Percentiles rank a stretch among this genome's conserved stretches.
phyloP scores from a whole-genome alignment of 1,140 invertebrate species.

The Drosophila malerkotliana region DNA sequence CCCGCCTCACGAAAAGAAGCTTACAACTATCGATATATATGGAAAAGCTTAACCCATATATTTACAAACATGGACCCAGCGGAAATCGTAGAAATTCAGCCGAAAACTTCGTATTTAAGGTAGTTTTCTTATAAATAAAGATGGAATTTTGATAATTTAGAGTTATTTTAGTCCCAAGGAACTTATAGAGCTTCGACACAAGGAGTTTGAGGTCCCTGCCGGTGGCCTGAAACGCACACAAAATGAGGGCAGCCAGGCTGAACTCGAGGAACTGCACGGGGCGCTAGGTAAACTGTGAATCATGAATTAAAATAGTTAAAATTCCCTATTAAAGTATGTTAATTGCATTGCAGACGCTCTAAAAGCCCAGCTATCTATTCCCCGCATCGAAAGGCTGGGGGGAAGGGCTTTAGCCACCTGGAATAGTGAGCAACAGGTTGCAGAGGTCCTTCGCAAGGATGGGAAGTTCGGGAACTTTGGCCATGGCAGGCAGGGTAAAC shows the following conservation, averaged over 20 bases:
- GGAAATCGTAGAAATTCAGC: slow-evolving; percentile 42
- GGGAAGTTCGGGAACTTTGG: slow-evolving; percentile 79
- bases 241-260: slow-evolving; percentile 43
- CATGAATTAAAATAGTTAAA: background rate
- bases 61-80: slow-evolving; percentile 9
- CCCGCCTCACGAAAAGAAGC: background rate
- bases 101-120: slow-evolving; percentile 61
- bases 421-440: slow-evolving; percentile 60
- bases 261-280: slow-evolving; percentile 40
- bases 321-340: background rate
- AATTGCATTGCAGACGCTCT: slow-evolving; percentile 48
- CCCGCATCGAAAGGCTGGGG: slow-evolving; percentile 62
- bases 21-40: background rate
- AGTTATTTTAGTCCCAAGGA: slow-evolving; percentile 42
- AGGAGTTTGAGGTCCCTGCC: slow-evolving; percentile 29
- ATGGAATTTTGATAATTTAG: background rate
- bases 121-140: slow-evolving; percentile 11
- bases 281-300: slow-evolving; percentile 33
- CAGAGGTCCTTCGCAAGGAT: slow-evolving; percentile 67
- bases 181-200: slow-evolving; percentile 49
- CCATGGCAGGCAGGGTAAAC: slow-evolving; percentile 45
- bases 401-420: slow-evolving; percentile 67
- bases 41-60: background rate
- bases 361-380: slow-evolving; percentile 47
- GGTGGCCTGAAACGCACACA: slow-evolving; percentile 60